Percentiles rank a stretch among this genome's conserved stretches.
phyloP scores from a whole-genome alignment of 1,140 invertebrate species.

The Helicoverpa armigera region DNA sequence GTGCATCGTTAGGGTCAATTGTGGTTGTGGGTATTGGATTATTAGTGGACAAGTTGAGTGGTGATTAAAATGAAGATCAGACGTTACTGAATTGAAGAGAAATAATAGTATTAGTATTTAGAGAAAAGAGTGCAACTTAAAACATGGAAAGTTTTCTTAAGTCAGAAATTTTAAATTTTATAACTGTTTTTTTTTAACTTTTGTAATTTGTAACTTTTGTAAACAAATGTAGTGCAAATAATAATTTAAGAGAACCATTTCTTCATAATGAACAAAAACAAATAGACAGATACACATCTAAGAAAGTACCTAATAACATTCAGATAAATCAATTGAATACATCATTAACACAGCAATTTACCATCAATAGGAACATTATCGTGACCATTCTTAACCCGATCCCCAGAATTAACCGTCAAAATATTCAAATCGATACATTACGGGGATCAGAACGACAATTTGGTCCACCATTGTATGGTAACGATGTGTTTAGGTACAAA shows the following conservation, averaged over 20 bases:
- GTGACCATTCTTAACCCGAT: slow-evolving; percentile 25
- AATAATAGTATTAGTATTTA: too few species aligned
- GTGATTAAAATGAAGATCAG: not conserved
- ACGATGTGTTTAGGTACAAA: slow-evolving; percentile 61
- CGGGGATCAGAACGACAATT: slow-evolving; percentile 66
- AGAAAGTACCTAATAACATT: not conserved
- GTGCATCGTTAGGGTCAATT: not conserved
- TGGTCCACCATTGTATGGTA: slow-evolving; percentile 66
- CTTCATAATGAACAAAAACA: not conserved
- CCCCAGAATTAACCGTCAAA: slow-evolving; percentile 55
- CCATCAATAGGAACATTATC: slow-evolving; percentile 24
- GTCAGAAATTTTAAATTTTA: too few species aligned
- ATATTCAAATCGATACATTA: slow-evolving; percentile 64
- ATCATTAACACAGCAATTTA: slow-evolving; percentile 24
- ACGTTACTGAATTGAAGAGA: too few species aligned
- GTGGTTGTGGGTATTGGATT: not conserved
- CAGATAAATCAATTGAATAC: slow-evolving; percentile 21
- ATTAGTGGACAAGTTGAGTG: not conserved
- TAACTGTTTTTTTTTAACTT: too few species aligned
- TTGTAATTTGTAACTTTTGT: too few species aligned
- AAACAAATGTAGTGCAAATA: too few species aligned
- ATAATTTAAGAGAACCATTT: too few species aligned
- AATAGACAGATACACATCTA: not conserved
- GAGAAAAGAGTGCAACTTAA: too few species aligned
- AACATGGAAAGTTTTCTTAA: too few species aligned